Evolutionary conservation across 53 echinoderm and acorn worm genomes (phyloP).

Genomic region (Henricia sp.): DNA sequence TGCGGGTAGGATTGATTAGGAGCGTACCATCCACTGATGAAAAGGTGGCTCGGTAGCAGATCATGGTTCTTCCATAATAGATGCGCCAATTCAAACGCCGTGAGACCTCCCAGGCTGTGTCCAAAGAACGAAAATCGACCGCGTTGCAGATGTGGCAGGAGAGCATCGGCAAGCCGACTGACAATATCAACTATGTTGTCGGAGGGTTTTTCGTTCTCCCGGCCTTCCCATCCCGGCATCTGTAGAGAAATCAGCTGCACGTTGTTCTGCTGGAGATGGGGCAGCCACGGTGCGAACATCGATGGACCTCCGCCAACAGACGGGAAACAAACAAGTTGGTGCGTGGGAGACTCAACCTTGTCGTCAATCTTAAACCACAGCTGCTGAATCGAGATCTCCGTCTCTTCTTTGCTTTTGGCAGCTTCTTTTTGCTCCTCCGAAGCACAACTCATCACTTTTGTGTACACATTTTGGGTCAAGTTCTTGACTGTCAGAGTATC

Average conservation of each 20-base stretch:
- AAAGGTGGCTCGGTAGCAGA: conserved; percentile 80
- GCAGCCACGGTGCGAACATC: conserved; percentile 81
- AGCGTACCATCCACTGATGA: conserved; percentile 94
- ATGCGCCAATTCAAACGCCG: conserved; percentile 92
- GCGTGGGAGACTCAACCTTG: conserved; percentile 68
- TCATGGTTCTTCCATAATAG: conserved; percentile 79
- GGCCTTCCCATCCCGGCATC: conserved; percentile 94
- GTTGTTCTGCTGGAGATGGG: conserved; percentile 71
- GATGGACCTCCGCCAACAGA: conserved; percentile 91
- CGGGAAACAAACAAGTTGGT: conserved; percentile 90
- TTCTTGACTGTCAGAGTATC: conserved; percentile 78
- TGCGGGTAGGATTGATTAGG: conserved; percentile 92
- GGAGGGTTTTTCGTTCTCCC: conserved; percentile 87
- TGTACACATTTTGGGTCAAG: conserved; percentile 76
- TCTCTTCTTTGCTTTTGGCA: conserved; percentile 49
- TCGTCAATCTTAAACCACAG: conserved; percentile 84
- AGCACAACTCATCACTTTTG: conserved; percentile 69
- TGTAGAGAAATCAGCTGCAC: conserved; percentile 83
- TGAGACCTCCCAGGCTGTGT: conserved; percentile 91
- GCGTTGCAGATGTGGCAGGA: conserved; percentile 72
- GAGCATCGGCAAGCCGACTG: conserved; percentile 73
- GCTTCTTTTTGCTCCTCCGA: conserved; percentile 58
- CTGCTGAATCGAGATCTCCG: conserved; percentile 47
- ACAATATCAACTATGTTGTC: conserved; percentile 85
- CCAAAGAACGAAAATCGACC: conserved; percentile 93